phyloP scores from a whole-genome alignment of 1,140 invertebrate species.

The Nomia melanderi region DNA sequence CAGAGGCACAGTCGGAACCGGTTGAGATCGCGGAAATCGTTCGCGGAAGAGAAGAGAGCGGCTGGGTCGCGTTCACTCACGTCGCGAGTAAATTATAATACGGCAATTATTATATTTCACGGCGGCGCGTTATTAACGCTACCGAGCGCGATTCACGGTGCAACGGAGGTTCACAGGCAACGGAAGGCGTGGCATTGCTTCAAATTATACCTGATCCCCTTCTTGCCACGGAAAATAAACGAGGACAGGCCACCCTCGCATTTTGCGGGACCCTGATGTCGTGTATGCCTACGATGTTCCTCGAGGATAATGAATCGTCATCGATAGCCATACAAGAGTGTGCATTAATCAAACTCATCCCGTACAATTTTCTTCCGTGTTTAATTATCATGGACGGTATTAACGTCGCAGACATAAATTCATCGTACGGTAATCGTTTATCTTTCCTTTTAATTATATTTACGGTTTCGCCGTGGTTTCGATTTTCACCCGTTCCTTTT shows the following conservation, averaged over 20 bases:
- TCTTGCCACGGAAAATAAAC: conserved; percentile 55
- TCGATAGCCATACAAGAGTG: not conserved
- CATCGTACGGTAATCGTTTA: conserved; percentile 12
- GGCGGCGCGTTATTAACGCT: conserved; percentile 62
- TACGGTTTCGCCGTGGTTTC: not conserved
- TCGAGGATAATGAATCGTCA: conserved; percentile 26
- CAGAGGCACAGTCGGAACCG: not conserved
- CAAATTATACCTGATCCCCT: conserved; percentile 65
- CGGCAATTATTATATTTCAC: conserved; percentile 61
- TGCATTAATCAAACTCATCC: conserved; percentile 20
- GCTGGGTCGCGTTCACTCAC: not conserved
- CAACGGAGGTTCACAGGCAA: conserved; percentile 18
- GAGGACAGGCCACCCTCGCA: conserved; percentile 32
- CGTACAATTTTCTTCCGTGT: conserved; percentile 20
- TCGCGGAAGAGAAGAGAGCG: not conserved
- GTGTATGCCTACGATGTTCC: not conserved
- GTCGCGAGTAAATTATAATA: conserved; percentile 60
- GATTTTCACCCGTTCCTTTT: not conserved
- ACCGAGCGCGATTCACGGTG: conserved; percentile 36
- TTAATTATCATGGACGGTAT: conserved; percentile 21
- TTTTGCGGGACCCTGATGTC: not conserved
- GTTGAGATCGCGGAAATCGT: not conserved
- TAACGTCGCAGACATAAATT: conserved; percentile 10
- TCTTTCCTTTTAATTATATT: not conserved
- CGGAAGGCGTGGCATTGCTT: conserved; percentile 65